Evolutionary conservation across 2,113 vertebrate species (phyloP), one percentile per base, ranked within the genome.

Genomic region (Trichomycterus rosablanca): DNA sequence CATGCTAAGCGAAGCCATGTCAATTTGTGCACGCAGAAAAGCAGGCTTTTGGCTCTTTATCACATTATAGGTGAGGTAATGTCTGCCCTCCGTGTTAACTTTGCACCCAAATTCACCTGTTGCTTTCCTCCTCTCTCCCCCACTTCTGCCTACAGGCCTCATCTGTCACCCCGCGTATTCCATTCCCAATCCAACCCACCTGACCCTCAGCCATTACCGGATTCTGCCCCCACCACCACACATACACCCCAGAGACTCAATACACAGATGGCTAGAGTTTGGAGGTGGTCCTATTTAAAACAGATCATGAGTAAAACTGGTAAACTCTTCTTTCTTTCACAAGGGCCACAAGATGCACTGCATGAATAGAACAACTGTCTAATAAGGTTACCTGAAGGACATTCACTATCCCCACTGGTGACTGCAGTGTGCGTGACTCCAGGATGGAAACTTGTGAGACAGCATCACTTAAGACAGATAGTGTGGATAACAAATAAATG

Each of bases 361-460:
- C 75, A 75, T 82, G 78, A 82, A 71, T 80, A 75, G 72, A 19
- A 60, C 42, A 44, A 76, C 84, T 78, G 84, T 87, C 83, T 75
- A 83, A 86, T 85, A 72, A 67, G 75, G 0, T 26, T 66, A 69
- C 76, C 45, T 50, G 63, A 22, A 18, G 54, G 67, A 74, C 69
- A 79, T 75, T 71, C 73, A 69, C 74, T 16, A 4, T 59, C 66
- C 66, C 58, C 72, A 62, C 30, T 55, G 59, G 72, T 51, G 61
- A 58, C 60, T 43, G 24, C 7, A 39, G 11, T 63, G 40, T 16
- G 11, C 73, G 43, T 40, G 40, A 43, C 30, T 28, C 67, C 26
- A 55, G 51, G 26, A 70, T 50, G 50, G 49, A 67, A 67, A 63
- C 57, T 24, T 63, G 74, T 71, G 63, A 51, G 62, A 40, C 55